phyloP scores from a whole-genome alignment of 37 sponge, comb jelly and placozoan species.

The Halisarca cf. caerulea region DNA sequence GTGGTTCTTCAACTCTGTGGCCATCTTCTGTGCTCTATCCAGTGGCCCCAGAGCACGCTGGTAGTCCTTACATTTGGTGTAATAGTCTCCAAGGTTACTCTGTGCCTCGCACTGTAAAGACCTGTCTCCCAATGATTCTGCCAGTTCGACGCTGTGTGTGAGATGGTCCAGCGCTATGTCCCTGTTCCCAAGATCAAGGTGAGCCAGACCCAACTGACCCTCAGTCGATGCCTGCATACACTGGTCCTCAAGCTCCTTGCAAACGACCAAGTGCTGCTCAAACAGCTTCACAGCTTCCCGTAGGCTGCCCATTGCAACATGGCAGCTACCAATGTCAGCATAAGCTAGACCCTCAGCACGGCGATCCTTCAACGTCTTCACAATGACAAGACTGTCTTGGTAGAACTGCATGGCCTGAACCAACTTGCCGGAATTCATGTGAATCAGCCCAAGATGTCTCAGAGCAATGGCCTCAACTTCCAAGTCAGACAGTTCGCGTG shows the following conservation, averaged over 20 bases:
- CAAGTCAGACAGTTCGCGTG: conserved; percentile 57
- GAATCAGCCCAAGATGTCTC: conserved; percentile 77
- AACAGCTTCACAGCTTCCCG: conserved; percentile 81
- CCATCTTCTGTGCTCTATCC: conserved; percentile 56
- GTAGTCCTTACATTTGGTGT: conserved; percentile 54
- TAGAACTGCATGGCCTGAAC: conserved; percentile 88
- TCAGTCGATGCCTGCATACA: conserved; percentile 68
- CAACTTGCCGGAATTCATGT: conserved; percentile 75
- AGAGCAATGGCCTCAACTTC: conserved; percentile 58
- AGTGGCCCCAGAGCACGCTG: conserved; percentile 56
- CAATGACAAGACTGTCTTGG: conserved; percentile 59
- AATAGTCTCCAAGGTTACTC: conserved; percentile 82
- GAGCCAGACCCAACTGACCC: conserved; percentile 88
- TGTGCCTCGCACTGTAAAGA: conserved; percentile 69
- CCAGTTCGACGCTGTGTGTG: conserved; percentile 59
- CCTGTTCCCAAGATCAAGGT: conserved; percentile 68
- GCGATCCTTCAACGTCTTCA: conserved; percentile 65
- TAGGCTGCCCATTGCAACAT: conserved; percentile 87
- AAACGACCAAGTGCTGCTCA: conserved; percentile 61
- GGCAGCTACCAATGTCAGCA: conserved; percentile 86
- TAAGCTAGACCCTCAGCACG: conserved; percentile 84
- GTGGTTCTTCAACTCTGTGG: conserved; percentile 69
- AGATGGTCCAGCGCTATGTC: conserved; percentile 74
- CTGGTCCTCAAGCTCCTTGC: conserved; percentile 59
- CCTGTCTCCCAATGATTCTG: conserved; percentile 65